These are phyloP conservation scores for honey bee (Apis mellifera) DNA, from an alignment of 1,140 invertebrate species.

Conservation along the genomic window Amel_HAv3.1 CM009934.2:12198501-12199000, in stretches of 20 bases:
- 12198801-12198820: constrained; percentile 7
- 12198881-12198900: constrained; percentile 13
- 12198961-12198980: constrained; percentile 14
- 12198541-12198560: constrained; percentile 46
- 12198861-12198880: background rate
- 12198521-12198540: constrained; percentile 31
- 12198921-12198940: constrained; percentile 24
- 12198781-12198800: constrained; percentile 3
- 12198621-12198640: constrained; percentile 23
- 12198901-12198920: constrained; percentile 8
- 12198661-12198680: background rate
- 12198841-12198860: background rate
- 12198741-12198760: background rate
- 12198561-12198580: constrained; percentile 51
- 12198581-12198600: constrained; percentile 54
- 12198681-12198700: background rate
- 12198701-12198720: background rate
- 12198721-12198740: background rate
- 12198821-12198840: background rate
- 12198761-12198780: constrained; percentile 6
- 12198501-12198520: constrained; percentile 7
- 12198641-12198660: constrained; percentile 38
- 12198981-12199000: constrained; percentile 9
- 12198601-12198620: constrained; percentile 34
- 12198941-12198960: constrained; percentile 8